A percentile compares a stretch with the other conserved stretches of the same genome.
phyloP scores from a whole-genome alignment of 2,797 vertebrate genomes.

The Notolepis coatsorum region DNA sequence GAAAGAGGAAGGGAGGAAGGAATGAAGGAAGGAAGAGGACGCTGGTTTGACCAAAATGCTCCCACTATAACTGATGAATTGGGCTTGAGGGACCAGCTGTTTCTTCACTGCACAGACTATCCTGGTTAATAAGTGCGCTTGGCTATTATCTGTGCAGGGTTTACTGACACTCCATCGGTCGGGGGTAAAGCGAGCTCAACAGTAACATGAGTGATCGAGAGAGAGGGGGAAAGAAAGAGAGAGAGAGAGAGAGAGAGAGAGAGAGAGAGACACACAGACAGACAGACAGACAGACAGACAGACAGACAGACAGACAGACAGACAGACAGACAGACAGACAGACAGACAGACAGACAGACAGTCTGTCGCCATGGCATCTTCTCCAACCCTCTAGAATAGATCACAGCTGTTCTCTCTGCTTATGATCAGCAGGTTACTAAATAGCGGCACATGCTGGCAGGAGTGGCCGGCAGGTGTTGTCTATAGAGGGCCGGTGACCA shows the following conservation, averaged over 20 bases:
- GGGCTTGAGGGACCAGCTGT: slow-evolving; percentile 67
- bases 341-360: slow-evolving; percentile 2
- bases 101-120: slow-evolving; percentile 40
- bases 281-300: not conserved
- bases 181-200: too few species aligned
- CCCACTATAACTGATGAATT: slow-evolving; percentile 51
- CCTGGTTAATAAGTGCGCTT: slow-evolving; percentile 49
- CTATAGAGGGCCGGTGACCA: slow-evolving; percentile 44
- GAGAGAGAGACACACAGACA: slow-evolving; percentile 12
- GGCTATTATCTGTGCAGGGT: slow-evolving; percentile 23
- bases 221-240: not conserved
- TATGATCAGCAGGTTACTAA: slow-evolving; percentile 45
- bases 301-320: slow-evolving; percentile 1
- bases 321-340: not conserved
- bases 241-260: slow-evolving; percentile 8
- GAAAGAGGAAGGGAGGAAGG: slow-evolving; percentile 51
- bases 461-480: slow-evolving; percentile 53
- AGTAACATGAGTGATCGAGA: not conserved
- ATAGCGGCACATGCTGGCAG: slow-evolving; percentile 38
- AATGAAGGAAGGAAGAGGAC: slow-evolving; percentile 26
- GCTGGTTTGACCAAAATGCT: slow-evolving; percentile 45
- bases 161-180: slow-evolving; percentile 1
- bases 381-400: slow-evolving; percentile 47
- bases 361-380: slow-evolving; percentile 39
- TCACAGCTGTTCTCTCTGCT: slow-evolving; percentile 60